Base-by-base conservation (phyloP, 1,140 invertebrate genomes). In the Leguminivora glycinivorella region DNA sequence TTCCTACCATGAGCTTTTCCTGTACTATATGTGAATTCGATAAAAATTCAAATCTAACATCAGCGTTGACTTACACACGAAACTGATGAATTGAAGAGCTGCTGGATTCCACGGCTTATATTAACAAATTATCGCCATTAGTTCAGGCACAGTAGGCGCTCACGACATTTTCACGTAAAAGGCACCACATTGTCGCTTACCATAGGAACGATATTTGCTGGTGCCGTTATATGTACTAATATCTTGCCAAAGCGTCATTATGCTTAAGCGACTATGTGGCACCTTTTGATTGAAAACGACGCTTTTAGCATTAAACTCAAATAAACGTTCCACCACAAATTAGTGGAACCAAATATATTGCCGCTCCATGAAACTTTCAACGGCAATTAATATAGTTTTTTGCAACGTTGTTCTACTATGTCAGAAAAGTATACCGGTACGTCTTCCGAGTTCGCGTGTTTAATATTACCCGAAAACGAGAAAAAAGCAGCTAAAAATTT, bases 401-500 rank as follows among this genome's bases (percentile, higher is more conserved):
- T 80, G 72, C 76, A 76, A 79, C 72, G 72, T 80, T 81, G 72
- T 82, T 81, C 77, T 70, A 76, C 75, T 77, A 72, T 77, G 78
- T 77, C 81, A 75, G 79, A 79, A 84, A 83, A 77, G 74, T 52
- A 47, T 47, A 52, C 43, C 17, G 43, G 38, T 80, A 81, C 73
- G 79, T 76, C 76, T 78, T 73, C 72, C 83, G 83, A 73, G 77
- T 72, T 91, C 72, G 89, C 89, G 89, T 91, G 89, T 76, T 80
- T 75, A 81, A 84, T 85, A 83, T 84, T 80, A 74, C 78, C 81
- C 71, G 72, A 85, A 88, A 82, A 84, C 76, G 81, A 83, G 80
- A 88, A 88, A 90, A 89, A 87, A 84, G 75, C 69, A 68, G 58
- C 71, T 79, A 78, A 77, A 76, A 81, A 85, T 85, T 89, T 89